A percentile compares a stretch with the other conserved stretches of the same genome.
These are phyloP conservation scores for Platichthys flesus DNA, from an alignment of 2,113 vertebrate genomes.

Conservation along the genomic window DNA sequence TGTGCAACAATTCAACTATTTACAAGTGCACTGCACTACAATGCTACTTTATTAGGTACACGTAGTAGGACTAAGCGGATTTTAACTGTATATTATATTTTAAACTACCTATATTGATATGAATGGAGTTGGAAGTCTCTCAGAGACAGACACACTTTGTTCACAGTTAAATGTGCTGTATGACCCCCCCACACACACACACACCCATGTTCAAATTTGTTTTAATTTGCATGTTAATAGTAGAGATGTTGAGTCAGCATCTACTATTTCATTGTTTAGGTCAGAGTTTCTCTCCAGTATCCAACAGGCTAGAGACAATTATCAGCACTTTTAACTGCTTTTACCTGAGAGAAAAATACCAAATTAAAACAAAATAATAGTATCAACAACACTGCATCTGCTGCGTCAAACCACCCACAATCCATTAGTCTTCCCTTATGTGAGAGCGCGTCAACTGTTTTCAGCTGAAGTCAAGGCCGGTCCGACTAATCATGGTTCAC, in stretches of 20 bases:
- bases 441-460: constrained; percentile 26
- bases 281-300: constrained; percentile 3
- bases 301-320: constrained; percentile 26
- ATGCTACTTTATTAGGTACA: too few relatives aligned
- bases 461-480: constrained; percentile 29
- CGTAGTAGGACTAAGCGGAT: too few relatives aligned
- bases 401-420: neutral
- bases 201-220: too few relatives aligned
- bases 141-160: too few relatives aligned
- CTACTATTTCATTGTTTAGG: neutral
- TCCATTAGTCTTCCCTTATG: constrained; percentile 26
- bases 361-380: constrained; percentile 20
- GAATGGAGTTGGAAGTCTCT: too few relatives aligned
- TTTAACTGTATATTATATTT: too few relatives aligned
- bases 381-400: constrained; percentile 17
- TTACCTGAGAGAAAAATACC: constrained; percentile 23
- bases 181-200: too few relatives aligned
- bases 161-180: too few relatives aligned
- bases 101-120: too few relatives aligned
- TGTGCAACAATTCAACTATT: too few relatives aligned
- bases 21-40: too few relatives aligned
- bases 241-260: neutral
- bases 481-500: constrained; percentile 22
- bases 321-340: constrained; percentile 14
- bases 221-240: too few relatives aligned